These are phyloP conservation scores for Glomeris maerens DNA, from an alignment of 1,140 invertebrate genomes.

Conservation along the genomic window DNA sequence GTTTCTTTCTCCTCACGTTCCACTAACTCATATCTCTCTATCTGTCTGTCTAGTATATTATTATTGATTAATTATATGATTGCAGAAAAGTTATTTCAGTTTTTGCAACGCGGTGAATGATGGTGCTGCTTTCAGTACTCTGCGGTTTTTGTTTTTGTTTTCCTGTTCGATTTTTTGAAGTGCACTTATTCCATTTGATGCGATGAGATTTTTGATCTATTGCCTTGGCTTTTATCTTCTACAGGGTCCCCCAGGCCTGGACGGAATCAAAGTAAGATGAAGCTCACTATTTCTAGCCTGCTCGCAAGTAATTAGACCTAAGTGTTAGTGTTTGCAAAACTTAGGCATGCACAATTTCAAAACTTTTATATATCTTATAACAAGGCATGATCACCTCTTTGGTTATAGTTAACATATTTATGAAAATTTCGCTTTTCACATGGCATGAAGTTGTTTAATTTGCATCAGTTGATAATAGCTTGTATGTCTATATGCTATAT, in stretches of 20 bases:
- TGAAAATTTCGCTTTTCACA: too few relatives aligned
- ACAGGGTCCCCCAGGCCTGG: slow-evolving; percentile 52
- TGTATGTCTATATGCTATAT: too few relatives aligned
- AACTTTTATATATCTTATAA: too few relatives aligned
- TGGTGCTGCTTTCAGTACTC: too few relatives aligned
- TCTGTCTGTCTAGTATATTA: too few relatives aligned
- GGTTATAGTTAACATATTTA: not conserved
- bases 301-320: not conserved
- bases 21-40: too few relatives aligned
- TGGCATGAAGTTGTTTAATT: not conserved
- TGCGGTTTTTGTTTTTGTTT: not conserved
- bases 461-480: too few relatives aligned
- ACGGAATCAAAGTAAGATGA: slow-evolving; percentile 54
- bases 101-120: too few relatives aligned
- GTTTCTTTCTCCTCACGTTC: too few relatives aligned
- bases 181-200: not conserved
- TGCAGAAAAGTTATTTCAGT: too few relatives aligned
- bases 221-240: slow-evolving; percentile 27
- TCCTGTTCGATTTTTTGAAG: not conserved
- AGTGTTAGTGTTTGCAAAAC: not conserved
- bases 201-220: not conserved
- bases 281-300: not conserved
- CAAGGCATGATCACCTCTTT: too few relatives aligned
- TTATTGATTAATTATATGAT: too few relatives aligned
- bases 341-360: not conserved